Base-by-base conservation (phyloP, 2,797 vertebrate genomes). In the Mycteria americana region DNA sequence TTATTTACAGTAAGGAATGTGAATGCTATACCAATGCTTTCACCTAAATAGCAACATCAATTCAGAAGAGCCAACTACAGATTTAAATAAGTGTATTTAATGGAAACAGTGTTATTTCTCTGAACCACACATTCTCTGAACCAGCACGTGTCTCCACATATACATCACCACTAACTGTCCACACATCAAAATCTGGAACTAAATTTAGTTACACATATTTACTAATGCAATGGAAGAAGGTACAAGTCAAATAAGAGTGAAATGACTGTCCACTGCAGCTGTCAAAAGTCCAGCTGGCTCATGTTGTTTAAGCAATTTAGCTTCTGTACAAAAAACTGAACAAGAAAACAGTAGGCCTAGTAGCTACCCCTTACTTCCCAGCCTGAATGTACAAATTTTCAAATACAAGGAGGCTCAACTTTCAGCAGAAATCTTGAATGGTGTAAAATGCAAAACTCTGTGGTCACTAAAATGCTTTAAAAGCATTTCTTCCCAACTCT, bases 371-470 rank as follows among this genome's bases (percentile, higher is more conserved):
- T 39, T 51, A 37, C 11, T 70, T 69, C 13, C 6, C 16, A 60
- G 15, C 7, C 21, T 31, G 4, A 89, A 63, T 8, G 8, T 14
- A 70, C 39, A 83, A 63, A 9, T 2, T 80, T 79, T 37, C 30
- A 43, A 3, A 11, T 21, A n/a, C 6, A 63, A 48, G 27, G 9
- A 54, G 5, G 9, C 9, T 48, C 31, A 79, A 7, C 24, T 30
- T 69, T 57, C 54, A 70, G 22, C 21, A 93, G 39, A 77, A 85
- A 27, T 35, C 25, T 22, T 60, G 28, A 60, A 70, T 39, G 13
- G 27, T 10, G 5, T 10, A 89, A 59, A 69, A 2, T 0, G 0
- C 8, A 23, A 27, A 51, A 70, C 51, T 69, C 39, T 10, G 15
- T 5, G 12, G 18, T 43, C 22, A 45, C 6, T 65, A 37, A 57